Percentiles rank a stretch among this genome's conserved stretches.
phyloP scores from a whole-genome alignment of 1,140 invertebrate genomes.

The Trichoplusia ni region DNA sequence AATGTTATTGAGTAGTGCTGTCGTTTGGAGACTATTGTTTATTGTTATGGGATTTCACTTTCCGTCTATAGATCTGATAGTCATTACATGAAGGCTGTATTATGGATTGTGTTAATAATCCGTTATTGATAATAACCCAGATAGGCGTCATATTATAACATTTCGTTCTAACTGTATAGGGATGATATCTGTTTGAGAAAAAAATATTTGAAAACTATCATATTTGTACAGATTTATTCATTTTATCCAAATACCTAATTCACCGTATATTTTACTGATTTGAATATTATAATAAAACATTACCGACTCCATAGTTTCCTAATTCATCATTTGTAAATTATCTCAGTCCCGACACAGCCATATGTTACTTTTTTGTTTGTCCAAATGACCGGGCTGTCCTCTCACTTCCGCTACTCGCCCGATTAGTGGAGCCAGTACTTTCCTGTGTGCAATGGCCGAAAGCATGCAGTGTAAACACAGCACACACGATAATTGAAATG shows the following conservation, averaged over 20 bases:
- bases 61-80: no score
- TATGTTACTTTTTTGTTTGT: conserved; percentile 38
- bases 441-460: neutral
- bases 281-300: neutral
- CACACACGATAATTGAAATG: conserved; percentile 12
- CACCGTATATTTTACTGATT: neutral
- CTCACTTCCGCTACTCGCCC: conserved; percentile 34
- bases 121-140: no score
- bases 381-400: conserved; percentile 33
- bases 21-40: no score
- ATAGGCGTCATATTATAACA: no score
- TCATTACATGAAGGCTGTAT: no score
- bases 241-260: neutral
- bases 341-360: conserved; percentile 20
- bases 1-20: no score
- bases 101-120: no score
- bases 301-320: neutral
- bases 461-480: conserved; percentile 14
- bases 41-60: no score
- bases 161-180: no score
- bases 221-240: conserved; percentile 4
- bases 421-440: conserved; percentile 10
- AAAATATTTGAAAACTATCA: no score
- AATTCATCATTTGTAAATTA: conserved; percentile 23
- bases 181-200: no score